Conservation (phyloP, 1,140 invertebrate species). For the Helicoverpa zea region DNA sequence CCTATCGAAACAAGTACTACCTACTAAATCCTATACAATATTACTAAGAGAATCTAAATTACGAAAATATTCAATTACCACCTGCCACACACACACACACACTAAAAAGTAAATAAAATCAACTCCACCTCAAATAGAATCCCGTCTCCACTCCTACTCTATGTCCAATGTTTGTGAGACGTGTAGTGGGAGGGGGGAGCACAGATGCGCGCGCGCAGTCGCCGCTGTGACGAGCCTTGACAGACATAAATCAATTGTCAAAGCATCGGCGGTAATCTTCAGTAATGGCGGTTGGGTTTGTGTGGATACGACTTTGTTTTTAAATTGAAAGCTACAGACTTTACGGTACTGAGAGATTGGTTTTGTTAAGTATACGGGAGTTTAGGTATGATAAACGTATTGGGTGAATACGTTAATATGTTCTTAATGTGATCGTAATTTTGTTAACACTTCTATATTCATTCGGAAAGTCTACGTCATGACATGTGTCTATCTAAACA, state of each 20-base stretch:
- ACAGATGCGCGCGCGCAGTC: slow-evolving; percentile 75
- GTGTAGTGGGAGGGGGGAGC: slow-evolving; percentile 46
- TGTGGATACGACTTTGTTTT: slow-evolving; percentile 64
- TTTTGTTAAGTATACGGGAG: too few species aligned
- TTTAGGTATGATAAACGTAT: too few species aligned
- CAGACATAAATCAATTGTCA: slow-evolving; percentile 86
- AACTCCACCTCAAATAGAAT: background rate
- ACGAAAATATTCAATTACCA: too few species aligned
- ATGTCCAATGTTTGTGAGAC: slow-evolving; percentile 67
- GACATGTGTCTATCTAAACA: too few species aligned
- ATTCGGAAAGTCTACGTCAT: too few species aligned
- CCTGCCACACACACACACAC: background rate
- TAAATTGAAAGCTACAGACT: background rate
- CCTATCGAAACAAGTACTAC: too few species aligned
- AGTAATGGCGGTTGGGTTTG: slow-evolving; percentile 69
- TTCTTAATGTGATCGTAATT: too few species aligned
- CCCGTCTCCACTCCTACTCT: slow-evolving; percentile 60
- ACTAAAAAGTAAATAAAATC: background rate
- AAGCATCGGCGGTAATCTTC: slow-evolving; percentile 76
- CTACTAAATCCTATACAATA: too few species aligned
- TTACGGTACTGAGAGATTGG: too few species aligned
- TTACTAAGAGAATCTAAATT: too few species aligned
- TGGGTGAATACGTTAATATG: too few species aligned
- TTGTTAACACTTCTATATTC: too few species aligned
- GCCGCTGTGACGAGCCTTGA: slow-evolving; percentile 81